Base-by-base conservation (phyloP, 2,888 invertebrate species). In the Stenoptilia bipunctidactyla region DNA sequence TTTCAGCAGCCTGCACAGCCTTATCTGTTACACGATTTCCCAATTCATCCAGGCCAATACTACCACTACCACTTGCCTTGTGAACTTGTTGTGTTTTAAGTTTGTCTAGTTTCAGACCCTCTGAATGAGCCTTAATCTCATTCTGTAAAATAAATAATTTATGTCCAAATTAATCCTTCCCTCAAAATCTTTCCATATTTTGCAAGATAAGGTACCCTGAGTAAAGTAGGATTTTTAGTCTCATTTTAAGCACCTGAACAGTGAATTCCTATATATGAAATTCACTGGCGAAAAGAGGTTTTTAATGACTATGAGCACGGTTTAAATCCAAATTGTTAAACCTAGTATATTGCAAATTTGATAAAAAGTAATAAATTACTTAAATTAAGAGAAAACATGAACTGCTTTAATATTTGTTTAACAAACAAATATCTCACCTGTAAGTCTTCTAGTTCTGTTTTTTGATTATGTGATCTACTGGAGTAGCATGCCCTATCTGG, bases 71-170 rank as follows among this genome's bases (percentile, higher is more conserved):
- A 54, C 5, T 56, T 55, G 42, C 64, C 68, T 8, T 67, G 62
- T 1, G 77, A 55, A 36, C 55, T 64, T 49, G 66, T 54, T 3
- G 66, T 15, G 38, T 70, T 75, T 15, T 77, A 69, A 0, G 54
- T 66, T n/a, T n/a, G n/a, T n/a, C n/a, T n/a, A n/a, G n/a, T n/a
- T n/a, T n/a, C n/a, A n/a, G n/a, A n/a, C n/a, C n/a, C 15, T 74
- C 64, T 44, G 67, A 56, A 44, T 68, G 82, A 1, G 61, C 66
- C 48, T 68, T 65, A 30, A 84, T 84, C 61, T 84, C 83, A 54
- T 75, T 71, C 83, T 84, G 58, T n/a, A 61, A 63, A 13, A n/a
- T n/a, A n/a, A n/a, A n/a, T n/a, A n/a, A n/a, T n/a, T n/a, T n/a
- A n/a, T n/a, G n/a, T n/a, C n/a, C n/a, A n/a, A n/a, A n/a, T n/a